Evolutionary conservation across 1,140 invertebrate genomes (phyloP).

Genomic region (Radopholus similis): DNA sequence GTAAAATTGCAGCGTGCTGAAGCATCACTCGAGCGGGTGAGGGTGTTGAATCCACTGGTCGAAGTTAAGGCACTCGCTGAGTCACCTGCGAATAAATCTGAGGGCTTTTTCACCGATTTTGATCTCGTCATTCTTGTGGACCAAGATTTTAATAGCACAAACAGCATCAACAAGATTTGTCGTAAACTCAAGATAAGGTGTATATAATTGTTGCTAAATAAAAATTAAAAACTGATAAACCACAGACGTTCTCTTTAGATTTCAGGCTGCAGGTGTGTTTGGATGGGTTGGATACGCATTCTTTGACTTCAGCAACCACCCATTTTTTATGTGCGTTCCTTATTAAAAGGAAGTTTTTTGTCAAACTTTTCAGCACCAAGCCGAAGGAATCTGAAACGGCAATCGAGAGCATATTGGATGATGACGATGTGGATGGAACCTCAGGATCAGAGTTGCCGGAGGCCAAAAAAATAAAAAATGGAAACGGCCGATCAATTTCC

Average conservation of each 20-base stretch:
- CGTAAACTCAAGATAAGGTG: conserved; percentile 76
- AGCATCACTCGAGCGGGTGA: conserved; percentile 72
- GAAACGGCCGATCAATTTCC: background rate
- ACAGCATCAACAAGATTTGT: conserved; percentile 76
- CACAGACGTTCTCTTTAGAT: conserved; percentile 30
- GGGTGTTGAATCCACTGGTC: conserved; percentile 87
- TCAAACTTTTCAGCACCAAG: conserved; percentile 42
- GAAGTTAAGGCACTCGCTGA: conserved; percentile 71
- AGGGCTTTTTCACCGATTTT: conserved; percentile 74
- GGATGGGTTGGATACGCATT: conserved; percentile 88
- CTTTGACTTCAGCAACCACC: conserved; percentile 78
- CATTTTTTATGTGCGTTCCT: conserved; percentile 76
- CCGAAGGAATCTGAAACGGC: conserved; percentile 13
- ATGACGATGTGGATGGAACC: conserved; percentile 22
- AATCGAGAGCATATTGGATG: conserved; percentile 20
- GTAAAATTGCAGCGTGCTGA: conserved; percentile 72
- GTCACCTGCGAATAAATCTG: conserved; percentile 66
- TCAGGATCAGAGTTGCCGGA: background rate
- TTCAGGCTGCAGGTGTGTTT: conserved; percentile 77
- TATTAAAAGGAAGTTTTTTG: background rate
- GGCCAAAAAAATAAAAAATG: conserved; percentile 11
- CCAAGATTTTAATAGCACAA: conserved; percentile 70
- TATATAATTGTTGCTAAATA: conserved; percentile 15
- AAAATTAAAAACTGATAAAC: background rate
- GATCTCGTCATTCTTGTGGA: conserved; percentile 79